Evolutionary conservation across 2,888 invertebrate genomes (phyloP).

Genomic region (Clepsis dumicolana): DNA sequence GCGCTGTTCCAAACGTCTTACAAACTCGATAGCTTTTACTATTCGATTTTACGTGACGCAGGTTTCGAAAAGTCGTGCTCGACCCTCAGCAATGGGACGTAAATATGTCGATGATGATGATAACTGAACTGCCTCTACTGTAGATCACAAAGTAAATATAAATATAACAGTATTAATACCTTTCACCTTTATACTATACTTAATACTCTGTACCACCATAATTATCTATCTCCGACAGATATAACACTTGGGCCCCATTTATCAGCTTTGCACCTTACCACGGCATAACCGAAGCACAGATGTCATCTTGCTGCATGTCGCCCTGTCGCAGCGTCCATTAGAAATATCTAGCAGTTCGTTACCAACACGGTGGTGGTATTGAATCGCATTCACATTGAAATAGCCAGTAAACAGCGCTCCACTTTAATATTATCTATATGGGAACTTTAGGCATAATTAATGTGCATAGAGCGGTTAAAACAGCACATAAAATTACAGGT

Average conservation of each 20-base stretch:
- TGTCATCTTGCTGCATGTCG: slow-evolving; percentile 15
- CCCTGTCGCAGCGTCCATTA: slow-evolving; percentile 30
- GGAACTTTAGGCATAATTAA: slow-evolving; percentile 67
- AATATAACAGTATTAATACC: no score
- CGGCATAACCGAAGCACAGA: slow-evolving; percentile 2
- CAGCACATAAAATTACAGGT: background rate
- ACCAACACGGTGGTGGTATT: slow-evolving; percentile 71
- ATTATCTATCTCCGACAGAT: background rate
- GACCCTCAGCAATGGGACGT: no score
- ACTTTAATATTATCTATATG: slow-evolving; percentile 74
- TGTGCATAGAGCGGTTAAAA: slow-evolving; percentile 59
- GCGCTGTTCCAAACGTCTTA: no score
- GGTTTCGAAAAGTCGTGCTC: no score
- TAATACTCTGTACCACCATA: slow-evolving; percentile 5
- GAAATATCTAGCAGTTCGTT: slow-evolving; percentile 53
- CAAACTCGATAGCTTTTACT: no score
- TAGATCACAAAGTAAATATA: no score
- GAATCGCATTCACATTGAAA: slow-evolving; percentile 80
- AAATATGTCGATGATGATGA: no score
- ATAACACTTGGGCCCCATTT: background rate
- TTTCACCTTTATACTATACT: background rate
- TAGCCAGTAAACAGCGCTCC: slow-evolving; percentile 79
- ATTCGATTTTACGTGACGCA: no score
- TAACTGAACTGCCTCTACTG: no score
- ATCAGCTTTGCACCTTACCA: slow-evolving; percentile 17